These are phyloP conservation scores for Metallyticus violacea DNA, from an alignment of 2,888 invertebrate species.

Conservation along the genomic window DNA sequence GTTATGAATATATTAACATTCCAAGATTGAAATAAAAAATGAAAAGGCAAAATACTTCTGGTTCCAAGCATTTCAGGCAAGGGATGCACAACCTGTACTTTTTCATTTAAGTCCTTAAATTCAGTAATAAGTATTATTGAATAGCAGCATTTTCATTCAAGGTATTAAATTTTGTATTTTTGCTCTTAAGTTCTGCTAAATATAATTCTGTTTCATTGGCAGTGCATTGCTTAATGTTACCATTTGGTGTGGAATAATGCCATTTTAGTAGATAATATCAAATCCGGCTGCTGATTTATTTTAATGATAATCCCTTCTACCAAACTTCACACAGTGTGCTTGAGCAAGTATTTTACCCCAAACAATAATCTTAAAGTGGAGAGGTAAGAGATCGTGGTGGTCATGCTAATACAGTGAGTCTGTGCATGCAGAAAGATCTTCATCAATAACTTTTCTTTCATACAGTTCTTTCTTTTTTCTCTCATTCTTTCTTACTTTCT, in stretches of 20 bases:
- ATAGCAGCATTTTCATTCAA: neutral
- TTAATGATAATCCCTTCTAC: neutral
- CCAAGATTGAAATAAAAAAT: no score
- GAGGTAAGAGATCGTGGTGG: neutral
- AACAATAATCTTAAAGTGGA: neutral
- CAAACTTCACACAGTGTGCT: neutral
- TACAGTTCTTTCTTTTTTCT: neutral
- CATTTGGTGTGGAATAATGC: neutral
- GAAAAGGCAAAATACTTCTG: no score
- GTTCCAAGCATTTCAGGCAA: no score
- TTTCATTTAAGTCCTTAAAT: no score
- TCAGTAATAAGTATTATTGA: neutral
- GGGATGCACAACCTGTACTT: no score
- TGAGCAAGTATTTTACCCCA: neutral
- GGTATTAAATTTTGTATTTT: neutral
- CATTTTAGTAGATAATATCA: neutral
- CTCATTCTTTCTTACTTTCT: neutral
- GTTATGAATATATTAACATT: no score
- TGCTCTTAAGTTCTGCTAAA: neutral
- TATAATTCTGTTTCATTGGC: neutral
- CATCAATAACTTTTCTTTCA: neutral
- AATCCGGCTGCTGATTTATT: neutral
- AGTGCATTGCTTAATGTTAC: neutral
- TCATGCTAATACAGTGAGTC: conserved; percentile 13
- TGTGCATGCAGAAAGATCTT: conserved; percentile 10